Evolutionary conservation across 1,140 invertebrate species (phyloP), one percentile per base, ranked within the genome.

Genomic region (Heliconius himera): DNA sequence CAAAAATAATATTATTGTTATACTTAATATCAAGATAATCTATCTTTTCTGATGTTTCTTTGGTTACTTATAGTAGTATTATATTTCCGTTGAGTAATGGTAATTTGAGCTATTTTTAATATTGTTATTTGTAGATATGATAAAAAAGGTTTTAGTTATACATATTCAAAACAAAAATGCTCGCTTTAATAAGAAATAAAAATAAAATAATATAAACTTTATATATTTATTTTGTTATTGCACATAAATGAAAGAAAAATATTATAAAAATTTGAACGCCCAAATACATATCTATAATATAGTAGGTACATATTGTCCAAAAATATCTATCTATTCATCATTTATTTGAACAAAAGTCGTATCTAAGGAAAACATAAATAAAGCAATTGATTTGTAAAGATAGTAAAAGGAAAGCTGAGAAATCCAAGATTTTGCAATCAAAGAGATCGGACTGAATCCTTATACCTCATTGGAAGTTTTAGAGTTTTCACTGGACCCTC

Each of bases 351-450:
- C 20, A n/a, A 38, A 71, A 71, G 1, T 11, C 29, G 20, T 71
- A 71, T 71, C 70, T 36, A 71, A 71, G 8, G 9, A 38, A 71
- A 71, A 71, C 20, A 36, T 71, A 78, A 71, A 81, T 60, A 81
- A 78, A 75, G 18, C 49, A 16, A 71, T 78, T 70, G 29, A 77
- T 81, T 66, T 70, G 26, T 70, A 71, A 51, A 70, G 41, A 76
- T 71, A 76, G 60, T 76, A 51, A 70, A 81, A 81, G 16, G 46
- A 36, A 70, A 46, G 26, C 38, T 49, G 29, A n/a, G 74, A 66
- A 81, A 78, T 78, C 80, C 54, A 46, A 70, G 77, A 79, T 76
- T 80, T 38, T 51, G 66, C 75, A 81, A 77, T 77, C 79, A 79
- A 82, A 79, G 75, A 82, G 46, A 78, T 79, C 72, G 81, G 41